These are phyloP conservation scores for Arvicanthis niloticus DNA, from an alignment of 2,113 vertebrate genomes.

Conservation along the genomic window DNA sequence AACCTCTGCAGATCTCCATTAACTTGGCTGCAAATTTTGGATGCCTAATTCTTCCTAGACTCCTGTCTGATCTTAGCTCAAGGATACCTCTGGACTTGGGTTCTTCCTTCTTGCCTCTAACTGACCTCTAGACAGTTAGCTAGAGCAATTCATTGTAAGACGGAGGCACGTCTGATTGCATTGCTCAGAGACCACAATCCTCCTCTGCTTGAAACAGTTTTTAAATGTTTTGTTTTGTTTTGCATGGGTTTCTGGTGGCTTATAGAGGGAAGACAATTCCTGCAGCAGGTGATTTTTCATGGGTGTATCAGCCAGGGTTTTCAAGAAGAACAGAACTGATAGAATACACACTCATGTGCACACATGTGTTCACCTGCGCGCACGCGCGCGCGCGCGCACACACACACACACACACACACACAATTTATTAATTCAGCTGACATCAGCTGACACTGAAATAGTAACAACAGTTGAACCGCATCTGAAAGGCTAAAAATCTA, in stretches of 20 bases:
- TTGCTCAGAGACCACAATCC: not conserved
- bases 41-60: not conserved
- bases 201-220: not conserved
- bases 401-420: not conserved
- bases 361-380: not conserved
- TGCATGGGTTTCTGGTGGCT: not conserved
- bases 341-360: not conserved
- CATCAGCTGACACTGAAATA: not conserved
- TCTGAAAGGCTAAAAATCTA: not conserved
- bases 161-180: not conserved
- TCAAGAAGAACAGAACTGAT: not conserved
- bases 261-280: not conserved
- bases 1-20: not conserved
- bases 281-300: not conserved
- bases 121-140: not conserved
- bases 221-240: not conserved
- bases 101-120: constrained; percentile 10
- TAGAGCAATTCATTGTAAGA: not conserved
- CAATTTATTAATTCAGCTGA: not conserved
- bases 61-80: not conserved
- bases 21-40: not conserved
- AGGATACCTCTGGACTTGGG: not conserved
- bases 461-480: not conserved
- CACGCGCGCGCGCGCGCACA: too few relatives aligned
- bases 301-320: not conserved